Percentiles rank a stretch among this genome's conserved stretches.
phyloP scores from a whole-genome alignment of 2,888 invertebrate genomes.

The Drosophila borborema region DNA sequence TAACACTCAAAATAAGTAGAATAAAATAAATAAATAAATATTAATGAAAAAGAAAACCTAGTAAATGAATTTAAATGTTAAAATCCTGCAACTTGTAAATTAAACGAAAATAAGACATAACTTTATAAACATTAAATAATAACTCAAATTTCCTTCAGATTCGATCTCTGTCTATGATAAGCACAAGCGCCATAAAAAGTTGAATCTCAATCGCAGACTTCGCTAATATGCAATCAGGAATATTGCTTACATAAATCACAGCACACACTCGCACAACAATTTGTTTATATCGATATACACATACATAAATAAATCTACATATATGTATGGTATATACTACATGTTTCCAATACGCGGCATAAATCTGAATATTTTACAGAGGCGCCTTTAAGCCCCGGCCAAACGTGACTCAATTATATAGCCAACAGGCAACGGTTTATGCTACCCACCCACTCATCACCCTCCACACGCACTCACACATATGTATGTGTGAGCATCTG shows the following conservation, averaged over 20 bases:
- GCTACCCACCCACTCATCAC: constrained; percentile 6
- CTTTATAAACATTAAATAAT: background rate
- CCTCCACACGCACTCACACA: background rate
- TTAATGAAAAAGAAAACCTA: too few species aligned
- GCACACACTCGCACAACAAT: constrained; percentile 38
- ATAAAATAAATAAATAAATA: too few species aligned
- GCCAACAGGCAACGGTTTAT: constrained; percentile 35
- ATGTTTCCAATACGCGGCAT: constrained; percentile 58
- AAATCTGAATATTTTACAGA: constrained; percentile 73
- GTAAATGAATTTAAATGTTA: background rate
- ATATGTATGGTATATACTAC: background rate
- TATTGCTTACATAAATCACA: constrained; percentile 68
- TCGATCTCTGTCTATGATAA: background rate
- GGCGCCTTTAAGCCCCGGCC: constrained; percentile 58
- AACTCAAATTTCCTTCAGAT: background rate
- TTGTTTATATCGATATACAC: constrained; percentile 36
- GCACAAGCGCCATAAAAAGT: background rate
- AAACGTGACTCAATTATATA: constrained; percentile 82
- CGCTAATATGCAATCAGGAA: constrained; percentile 48
- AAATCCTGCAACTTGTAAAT: background rate
- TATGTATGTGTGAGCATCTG: constrained; percentile 28
- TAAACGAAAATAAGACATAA: background rate
- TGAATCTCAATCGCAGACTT: constrained; percentile 13
- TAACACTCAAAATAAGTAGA: background rate
- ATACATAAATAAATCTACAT: background rate